These are phyloP conservation scores for Leptobrachium ailaonicum DNA, from an alignment of 2,113 vertebrate species.

Conservation along the genomic window DNA sequence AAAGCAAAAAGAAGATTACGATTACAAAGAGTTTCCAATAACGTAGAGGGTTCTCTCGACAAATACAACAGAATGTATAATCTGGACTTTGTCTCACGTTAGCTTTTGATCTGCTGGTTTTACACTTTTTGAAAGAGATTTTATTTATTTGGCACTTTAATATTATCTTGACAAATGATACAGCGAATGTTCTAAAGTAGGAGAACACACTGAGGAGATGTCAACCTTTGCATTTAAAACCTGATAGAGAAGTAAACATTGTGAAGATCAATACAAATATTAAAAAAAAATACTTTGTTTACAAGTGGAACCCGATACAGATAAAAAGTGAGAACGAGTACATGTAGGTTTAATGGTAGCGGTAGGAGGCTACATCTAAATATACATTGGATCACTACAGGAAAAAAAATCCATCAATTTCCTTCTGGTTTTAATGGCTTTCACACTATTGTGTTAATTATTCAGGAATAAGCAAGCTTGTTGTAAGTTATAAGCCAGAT, in stretches of 20 bases:
- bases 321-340: conserved; percentile 35
- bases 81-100: conserved; percentile 62
- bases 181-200: conserved; percentile 51
- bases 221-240: conserved; percentile 56
- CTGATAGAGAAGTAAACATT: conserved; percentile 67
- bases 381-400: neutral
- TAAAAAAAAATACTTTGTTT: conserved; percentile 56
- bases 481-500: conserved; percentile 16
- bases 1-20: conserved; percentile 82
- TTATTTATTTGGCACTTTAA: conserved; percentile 71
- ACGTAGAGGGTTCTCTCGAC: conserved; percentile 68
- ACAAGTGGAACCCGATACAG: conserved; percentile 42
- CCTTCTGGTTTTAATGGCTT: too few species aligned
- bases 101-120: conserved; percentile 75
- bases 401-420: too few species aligned
- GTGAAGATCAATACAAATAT: conserved; percentile 62
- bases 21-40: conserved; percentile 78
- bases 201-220: conserved; percentile 44
- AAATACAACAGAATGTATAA: conserved; percentile 64
- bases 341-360: neutral
- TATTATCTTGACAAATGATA: conserved; percentile 65
- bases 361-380: neutral
- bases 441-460: too few species aligned
- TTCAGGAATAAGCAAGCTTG: neutral
- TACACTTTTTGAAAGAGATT: conserved; percentile 77